A percentile compares a stretch with the other conserved stretches of the same genome.
These are phyloP conservation scores for Brachionus koreanus DNA, from an alignment of 1,140 invertebrate genomes.

Conservation along the genomic window DNA sequence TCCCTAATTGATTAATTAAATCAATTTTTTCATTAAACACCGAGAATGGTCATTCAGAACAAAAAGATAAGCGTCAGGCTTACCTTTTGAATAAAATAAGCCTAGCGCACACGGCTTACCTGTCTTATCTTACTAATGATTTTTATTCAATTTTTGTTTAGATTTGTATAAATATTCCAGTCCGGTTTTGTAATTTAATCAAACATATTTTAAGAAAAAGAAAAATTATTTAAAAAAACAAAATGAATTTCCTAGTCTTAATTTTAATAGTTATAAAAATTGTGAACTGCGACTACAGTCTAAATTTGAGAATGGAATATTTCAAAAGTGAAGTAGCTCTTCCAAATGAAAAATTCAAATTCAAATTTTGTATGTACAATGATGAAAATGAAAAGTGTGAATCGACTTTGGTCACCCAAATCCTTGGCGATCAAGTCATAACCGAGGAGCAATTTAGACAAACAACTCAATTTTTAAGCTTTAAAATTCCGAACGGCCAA, in stretches of 20 bases:
- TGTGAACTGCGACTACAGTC: background rate
- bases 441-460: conserved; percentile 36
- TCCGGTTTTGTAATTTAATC: background rate
- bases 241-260: conserved; percentile 7
- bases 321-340: background rate
- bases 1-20: conserved; percentile 21
- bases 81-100: background rate
- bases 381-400: background rate
- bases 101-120: background rate
- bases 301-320: conserved; percentile 18
- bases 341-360: conserved; percentile 16
- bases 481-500: background rate
- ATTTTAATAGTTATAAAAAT: background rate
- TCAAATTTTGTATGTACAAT: conserved; percentile 7
- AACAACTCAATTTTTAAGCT: conserved; percentile 17
- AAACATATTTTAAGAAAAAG: background rate
- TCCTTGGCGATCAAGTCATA: background rate
- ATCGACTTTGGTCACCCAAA: background rate
- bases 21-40: background rate
- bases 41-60: background rate
- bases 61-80: conserved; percentile 2
- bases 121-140: background rate
- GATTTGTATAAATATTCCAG: conserved; percentile 12
- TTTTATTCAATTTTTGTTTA: conserved; percentile 27
- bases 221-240: background rate